Evolutionary conservation across 2,888 invertebrate genomes (phyloP).

Genomic region (Hartigia nigra): DNA sequence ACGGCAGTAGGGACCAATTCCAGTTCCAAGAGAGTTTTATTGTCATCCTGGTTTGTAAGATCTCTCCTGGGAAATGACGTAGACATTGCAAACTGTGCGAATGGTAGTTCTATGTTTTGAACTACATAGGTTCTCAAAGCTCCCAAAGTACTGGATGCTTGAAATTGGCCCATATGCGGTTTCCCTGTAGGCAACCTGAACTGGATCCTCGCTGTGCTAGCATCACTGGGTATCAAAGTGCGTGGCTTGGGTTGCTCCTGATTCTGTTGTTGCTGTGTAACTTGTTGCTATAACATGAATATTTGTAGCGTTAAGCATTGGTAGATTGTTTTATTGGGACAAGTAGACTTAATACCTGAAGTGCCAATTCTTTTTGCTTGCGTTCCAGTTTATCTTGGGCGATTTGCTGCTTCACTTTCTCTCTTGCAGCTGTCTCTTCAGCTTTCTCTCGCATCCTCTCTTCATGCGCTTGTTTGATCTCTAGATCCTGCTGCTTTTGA

Average conservation of each 20-base stretch:
- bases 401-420: slow-evolving; percentile 85
- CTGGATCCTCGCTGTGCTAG: slow-evolving; percentile 79
- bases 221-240: slow-evolving; percentile 32
- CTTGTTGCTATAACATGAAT: slow-evolving; percentile 33
- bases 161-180: slow-evolving; percentile 79
- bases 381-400: slow-evolving; percentile 85
- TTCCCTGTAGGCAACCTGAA: slow-evolving; percentile 88
- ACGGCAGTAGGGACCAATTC: slow-evolving; percentile 82
- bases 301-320: slow-evolving; percentile 8
- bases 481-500: slow-evolving; percentile 80
- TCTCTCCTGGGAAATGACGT: slow-evolving; percentile 82
- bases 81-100: slow-evolving; percentile 77
- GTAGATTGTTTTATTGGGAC: neutral
- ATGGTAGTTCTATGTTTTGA: slow-evolving; percentile 68
- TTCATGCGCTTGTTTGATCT: slow-evolving; percentile 77
- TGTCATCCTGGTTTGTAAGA: slow-evolving; percentile 70
- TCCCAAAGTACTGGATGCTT: slow-evolving; percentile 73
- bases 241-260: slow-evolving; percentile 27
- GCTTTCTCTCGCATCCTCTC: slow-evolving; percentile 81
- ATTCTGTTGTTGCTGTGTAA: slow-evolving; percentile 26
- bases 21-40: slow-evolving; percentile 73
- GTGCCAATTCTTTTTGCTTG: slow-evolving; percentile 62
- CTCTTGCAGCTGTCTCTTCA: slow-evolving; percentile 79
- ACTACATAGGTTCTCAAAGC: slow-evolving; percentile 70
- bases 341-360: slow-evolving; percentile 41